These are phyloP conservation scores for Melanargia galathea DNA, from an alignment of 2,888 invertebrate genomes.

Conservation along the genomic window DNA sequence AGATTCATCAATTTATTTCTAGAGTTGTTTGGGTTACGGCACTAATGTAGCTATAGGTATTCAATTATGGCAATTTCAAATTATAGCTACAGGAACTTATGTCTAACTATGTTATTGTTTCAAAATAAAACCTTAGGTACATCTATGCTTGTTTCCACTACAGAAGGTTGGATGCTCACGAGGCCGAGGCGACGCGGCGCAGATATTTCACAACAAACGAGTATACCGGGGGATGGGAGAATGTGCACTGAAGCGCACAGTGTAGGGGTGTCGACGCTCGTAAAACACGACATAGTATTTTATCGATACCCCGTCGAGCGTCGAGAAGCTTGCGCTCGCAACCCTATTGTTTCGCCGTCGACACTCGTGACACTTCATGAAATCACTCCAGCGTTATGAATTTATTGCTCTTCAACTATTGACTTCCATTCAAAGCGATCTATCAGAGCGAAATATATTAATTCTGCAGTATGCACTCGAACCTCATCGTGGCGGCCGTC, in stretches of 20 bases:
- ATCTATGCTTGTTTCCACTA: slow-evolving; percentile 19
- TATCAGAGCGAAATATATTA: slow-evolving; percentile 34
- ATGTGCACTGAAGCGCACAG: slow-evolving; percentile 51
- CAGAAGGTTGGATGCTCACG: slow-evolving; percentile 21
- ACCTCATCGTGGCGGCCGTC: background rate
- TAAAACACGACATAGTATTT: slow-evolving; percentile 76
- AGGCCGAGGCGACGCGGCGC: slow-evolving; percentile 43
- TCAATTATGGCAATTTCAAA: too few relatives aligned
- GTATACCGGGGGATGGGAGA: slow-evolving; percentile 55
- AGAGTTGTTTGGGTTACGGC: background rate
- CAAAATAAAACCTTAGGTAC: background rate
- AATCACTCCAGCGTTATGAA: slow-evolving; percentile 69
- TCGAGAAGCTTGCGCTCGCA: slow-evolving; percentile 50
- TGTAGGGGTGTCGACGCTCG: slow-evolving; percentile 66
- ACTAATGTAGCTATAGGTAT: background rate
- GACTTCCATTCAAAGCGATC: slow-evolving; percentile 42
- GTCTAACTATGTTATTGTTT: background rate
- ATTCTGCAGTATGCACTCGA: slow-evolving; percentile 24
- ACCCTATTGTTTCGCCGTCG: slow-evolving; percentile 70
- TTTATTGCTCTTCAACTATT: slow-evolving; percentile 57
- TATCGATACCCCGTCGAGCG: slow-evolving; percentile 65
- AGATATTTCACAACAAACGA: slow-evolving; percentile 72
- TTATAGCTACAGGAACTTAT: too few relatives aligned
- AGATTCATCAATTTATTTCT: background rate
- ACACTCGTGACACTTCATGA: slow-evolving; percentile 72